A percentile compares a stretch with the other conserved stretches of the same genome.
Evolutionary conservation across 1,140 invertebrate species (phyloP).

Genomic region (Anagrus nilaparvatae): DNA sequence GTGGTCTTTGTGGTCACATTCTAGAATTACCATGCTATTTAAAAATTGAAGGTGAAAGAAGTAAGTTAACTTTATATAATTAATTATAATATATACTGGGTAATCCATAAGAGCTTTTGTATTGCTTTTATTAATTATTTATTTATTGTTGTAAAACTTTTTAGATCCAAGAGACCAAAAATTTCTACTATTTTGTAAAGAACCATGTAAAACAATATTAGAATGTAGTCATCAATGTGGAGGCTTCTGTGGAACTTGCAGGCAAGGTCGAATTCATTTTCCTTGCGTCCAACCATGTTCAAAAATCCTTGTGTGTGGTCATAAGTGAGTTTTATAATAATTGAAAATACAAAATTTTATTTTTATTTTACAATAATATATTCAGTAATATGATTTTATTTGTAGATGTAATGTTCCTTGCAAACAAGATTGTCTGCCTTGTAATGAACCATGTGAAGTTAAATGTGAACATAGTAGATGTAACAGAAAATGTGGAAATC

Average conservation of each 20-base stretch:
- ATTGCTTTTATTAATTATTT: no score
- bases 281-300: background rate
- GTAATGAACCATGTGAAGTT: conserved; percentile 45
- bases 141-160: no score
- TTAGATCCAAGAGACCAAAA: no score
- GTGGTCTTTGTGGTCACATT: background rate
- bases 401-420: conserved; percentile 52
- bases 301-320: conserved; percentile 1
- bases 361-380: background rate
- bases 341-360: background rate
- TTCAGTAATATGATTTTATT: conserved; percentile 16
- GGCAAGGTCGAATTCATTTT: conserved; percentile 1
- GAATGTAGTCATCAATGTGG: conserved; percentile 43
- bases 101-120: no score
- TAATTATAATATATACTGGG: no score
- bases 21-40: conserved; percentile 3
- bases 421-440: conserved; percentile 51
- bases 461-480: conserved; percentile 50
- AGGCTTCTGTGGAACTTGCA: background rate
- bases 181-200: no score
- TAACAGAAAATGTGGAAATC: conserved; percentile 43
- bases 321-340: background rate
- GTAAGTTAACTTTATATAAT: no score
- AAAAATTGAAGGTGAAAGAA: background rate
- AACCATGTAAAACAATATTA: conserved; percentile 41